phyloP scores from a whole-genome alignment of 2,888 invertebrate genomes.

The Amblyjoppa fuscipennis region DNA sequence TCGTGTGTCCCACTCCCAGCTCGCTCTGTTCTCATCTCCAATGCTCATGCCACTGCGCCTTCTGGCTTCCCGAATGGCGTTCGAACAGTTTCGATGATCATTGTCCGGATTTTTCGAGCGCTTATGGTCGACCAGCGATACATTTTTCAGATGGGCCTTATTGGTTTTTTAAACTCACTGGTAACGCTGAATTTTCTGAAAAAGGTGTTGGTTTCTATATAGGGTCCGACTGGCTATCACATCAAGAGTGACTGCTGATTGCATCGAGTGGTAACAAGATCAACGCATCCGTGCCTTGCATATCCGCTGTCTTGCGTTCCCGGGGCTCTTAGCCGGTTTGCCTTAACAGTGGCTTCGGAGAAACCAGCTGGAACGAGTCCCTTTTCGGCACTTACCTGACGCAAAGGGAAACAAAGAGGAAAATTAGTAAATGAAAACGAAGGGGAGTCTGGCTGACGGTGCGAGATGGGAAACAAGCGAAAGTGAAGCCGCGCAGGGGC shows the following conservation, averaged over 20 bases:
- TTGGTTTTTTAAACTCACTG: neutral
- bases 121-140: neutral
- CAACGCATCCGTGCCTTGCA: constrained; percentile 36
- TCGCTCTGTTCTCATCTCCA: constrained; percentile 45
- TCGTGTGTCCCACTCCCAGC: constrained; percentile 45
- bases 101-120: neutral
- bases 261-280: constrained; percentile 26
- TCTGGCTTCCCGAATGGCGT: constrained; percentile 10
- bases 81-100: constrained; percentile 47
- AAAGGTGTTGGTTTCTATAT: too few relatives aligned
- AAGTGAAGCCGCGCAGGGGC: constrained; percentile 37
- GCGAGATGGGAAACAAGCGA: constrained; percentile 61
- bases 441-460: constrained; percentile 25
- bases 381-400: constrained; percentile 79
- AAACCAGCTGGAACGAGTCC: constrained; percentile 31
- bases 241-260: neutral
- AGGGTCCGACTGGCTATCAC: too few relatives aligned
- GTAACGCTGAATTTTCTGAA: neutral
- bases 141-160: neutral
- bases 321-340: constrained; percentile 25
- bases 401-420: constrained; percentile 72
- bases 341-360: constrained; percentile 22
- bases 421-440: constrained; percentile 55
- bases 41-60: constrained; percentile 20
- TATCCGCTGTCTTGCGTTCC: neutral